phyloP scores from a whole-genome alignment of 2,113 vertebrate species.

The Paracanthobrama guichenoti region DNA sequence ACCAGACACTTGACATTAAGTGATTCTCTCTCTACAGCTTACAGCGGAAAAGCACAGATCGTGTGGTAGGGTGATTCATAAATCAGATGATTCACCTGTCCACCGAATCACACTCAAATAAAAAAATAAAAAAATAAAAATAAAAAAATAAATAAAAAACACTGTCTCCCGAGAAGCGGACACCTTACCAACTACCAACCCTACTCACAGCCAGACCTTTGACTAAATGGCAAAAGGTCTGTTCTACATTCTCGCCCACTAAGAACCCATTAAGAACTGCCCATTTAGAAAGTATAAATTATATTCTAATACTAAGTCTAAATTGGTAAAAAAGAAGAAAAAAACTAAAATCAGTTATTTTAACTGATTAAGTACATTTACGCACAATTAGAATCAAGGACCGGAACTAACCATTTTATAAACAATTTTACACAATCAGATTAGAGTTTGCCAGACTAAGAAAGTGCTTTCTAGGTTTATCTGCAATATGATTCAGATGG shows the following conservation, averaged over 20 bases:
- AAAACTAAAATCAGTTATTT: background rate
- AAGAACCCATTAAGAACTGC: no score
- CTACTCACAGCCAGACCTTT: background rate
- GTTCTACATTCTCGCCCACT: background rate
- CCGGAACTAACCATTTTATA: no score
- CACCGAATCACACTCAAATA: conserved; percentile 1
- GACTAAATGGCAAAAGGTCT: background rate
- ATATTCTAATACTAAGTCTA: background rate
- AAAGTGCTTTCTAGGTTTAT: background rate
- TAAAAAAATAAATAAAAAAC: background rate
- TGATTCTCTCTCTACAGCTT: background rate
- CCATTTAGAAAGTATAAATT: background rate
- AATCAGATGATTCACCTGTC: conserved; percentile 34
- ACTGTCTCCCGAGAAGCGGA: background rate
- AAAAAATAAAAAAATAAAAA: background rate
- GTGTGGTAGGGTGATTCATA: conserved; percentile 19
- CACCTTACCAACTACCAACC: background rate
- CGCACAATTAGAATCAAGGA: no score
- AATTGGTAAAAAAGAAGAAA: background rate
- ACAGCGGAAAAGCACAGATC: background rate
- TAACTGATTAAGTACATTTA: background rate
- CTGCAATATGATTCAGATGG: background rate
- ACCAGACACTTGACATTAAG: conserved; percentile 25
- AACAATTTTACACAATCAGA: no score
- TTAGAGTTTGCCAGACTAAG: background rate